Evolutionary conservation across 1,140 invertebrate species (phyloP).

Genomic region (Pentalonia nigronervosa): DNA sequence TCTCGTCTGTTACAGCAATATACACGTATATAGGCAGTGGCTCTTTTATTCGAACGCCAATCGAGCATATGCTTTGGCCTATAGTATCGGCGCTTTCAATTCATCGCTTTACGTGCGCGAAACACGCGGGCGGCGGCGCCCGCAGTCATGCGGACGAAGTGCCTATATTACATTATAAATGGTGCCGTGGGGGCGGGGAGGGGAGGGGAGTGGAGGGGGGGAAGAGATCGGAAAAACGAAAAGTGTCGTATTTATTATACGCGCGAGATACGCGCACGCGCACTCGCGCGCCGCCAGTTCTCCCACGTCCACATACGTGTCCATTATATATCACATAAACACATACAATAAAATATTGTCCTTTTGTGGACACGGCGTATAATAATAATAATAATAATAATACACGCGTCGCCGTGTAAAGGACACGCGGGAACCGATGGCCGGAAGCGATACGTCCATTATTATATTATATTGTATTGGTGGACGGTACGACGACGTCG

Average conservation of each 20-base stretch:
- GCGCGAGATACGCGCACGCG: neutral
- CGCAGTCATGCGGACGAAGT: no score
- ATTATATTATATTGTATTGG: no score
- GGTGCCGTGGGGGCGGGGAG: no score
- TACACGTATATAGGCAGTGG: neutral
- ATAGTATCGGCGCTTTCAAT: neutral
- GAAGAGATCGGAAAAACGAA: no score
- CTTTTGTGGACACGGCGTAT: neutral
- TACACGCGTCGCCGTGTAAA: slow-evolving; percentile 9
- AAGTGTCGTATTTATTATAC: neutral
- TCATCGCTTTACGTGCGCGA: neutral
- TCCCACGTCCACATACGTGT: slow-evolving; percentile 33
- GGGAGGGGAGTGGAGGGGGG: no score
- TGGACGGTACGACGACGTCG: no score
- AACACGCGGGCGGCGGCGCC: neutral
- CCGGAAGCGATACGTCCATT: slow-evolving; percentile 41
- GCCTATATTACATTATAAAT: no score
- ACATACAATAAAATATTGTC: neutral
- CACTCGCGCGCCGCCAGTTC: neutral
- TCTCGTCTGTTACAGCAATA: neutral
- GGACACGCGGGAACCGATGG: slow-evolving; percentile 51
- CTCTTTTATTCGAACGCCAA: neutral
- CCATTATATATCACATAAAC: neutral
- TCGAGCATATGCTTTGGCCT: neutral
- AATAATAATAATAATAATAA: neutral